Evolutionary conservation across 2,113 vertebrate genomes (phyloP).

Genomic region (Phrynosoma platyrhinos): DNA sequence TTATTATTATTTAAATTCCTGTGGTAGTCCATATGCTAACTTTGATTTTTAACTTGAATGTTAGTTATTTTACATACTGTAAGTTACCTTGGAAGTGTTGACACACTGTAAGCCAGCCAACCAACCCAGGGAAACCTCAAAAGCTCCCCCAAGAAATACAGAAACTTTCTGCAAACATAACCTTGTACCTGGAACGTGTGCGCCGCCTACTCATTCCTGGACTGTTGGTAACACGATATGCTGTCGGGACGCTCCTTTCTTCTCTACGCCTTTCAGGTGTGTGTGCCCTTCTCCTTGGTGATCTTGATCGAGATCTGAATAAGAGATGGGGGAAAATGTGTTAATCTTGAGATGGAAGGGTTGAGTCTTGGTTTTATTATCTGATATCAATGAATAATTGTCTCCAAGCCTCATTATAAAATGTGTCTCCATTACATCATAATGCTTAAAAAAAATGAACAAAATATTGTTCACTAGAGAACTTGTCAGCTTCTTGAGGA

Average conservation of each 20-base stretch:
- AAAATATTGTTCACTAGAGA: slow-evolving; percentile 25
- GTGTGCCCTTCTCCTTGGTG: slow-evolving; percentile 84
- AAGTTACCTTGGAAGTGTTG: too few relatives aligned
- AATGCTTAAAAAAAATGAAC: too few relatives aligned
- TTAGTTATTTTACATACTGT: neutral
- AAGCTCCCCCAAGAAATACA: too few relatives aligned
- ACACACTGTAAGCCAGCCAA: neutral
- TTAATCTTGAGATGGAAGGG: neutral
- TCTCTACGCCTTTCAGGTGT: slow-evolving; percentile 86
- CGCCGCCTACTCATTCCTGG: slow-evolving; percentile 82
- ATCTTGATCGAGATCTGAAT: slow-evolving; percentile 88
- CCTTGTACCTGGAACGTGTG: slow-evolving; percentile 87
- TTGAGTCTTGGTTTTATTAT: too few relatives aligned
- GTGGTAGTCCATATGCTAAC: neutral
- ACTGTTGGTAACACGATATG: slow-evolving; percentile 86
- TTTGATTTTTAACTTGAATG: neutral
- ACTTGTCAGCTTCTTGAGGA: slow-evolving; percentile 43
- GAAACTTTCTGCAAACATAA: fast-evolving
- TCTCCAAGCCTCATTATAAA: neutral
- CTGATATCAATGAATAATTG: slow-evolving; percentile 11
- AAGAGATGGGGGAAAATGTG: neutral
- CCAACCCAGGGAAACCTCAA: too few relatives aligned
- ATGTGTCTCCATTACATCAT: too few relatives aligned
- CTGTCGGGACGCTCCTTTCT: slow-evolving; percentile 80
- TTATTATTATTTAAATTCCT: neutral